Base-by-base conservation (phyloP, 2,797 vertebrate genomes). In the Alfaro cultratus region DNA sequence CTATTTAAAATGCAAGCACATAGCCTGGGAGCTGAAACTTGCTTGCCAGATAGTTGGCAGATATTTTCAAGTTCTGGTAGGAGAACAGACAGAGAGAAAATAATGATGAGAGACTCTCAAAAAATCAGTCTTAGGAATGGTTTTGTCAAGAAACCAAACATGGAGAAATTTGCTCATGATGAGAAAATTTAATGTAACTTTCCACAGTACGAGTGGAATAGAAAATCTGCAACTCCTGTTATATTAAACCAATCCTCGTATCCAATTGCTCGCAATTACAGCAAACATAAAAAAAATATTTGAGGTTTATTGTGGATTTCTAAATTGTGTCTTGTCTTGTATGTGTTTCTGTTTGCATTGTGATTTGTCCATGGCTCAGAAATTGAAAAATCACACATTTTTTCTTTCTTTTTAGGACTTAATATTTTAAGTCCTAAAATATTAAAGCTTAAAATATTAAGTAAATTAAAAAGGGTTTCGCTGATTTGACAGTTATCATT, bases 1-100 rank as follows among this genome's bases (percentile, higher is more conserved):
- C 74, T 77, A 75, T 90, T 90, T 86, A 85, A 90, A 92, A 82
- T 78, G 68, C 64, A 51, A 43, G n/a, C 67, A 72, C 83, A 86
- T 77, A 39, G n/a, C 31, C 86, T 71, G 47, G 64, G 77, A 83
- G 73, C 76, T 85, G 77, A 34, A 51, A 41, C 80, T 76, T 2
- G 2, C 57, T 74, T 1, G 43, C 51, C 75, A 70, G 73, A 70
- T 82, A 62, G 77, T 84, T 86, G 82, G 72, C 80, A 75, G 80
- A 86, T 76, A 80, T 78, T 77, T 81, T 82, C 47, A 1, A 84
- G 70, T 74, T 77, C 29, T 29, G 41, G 34, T 53, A 74, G 74
- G 60, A 29, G 70, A 72, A 77, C 31, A 57, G 55, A 81, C 23
- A 47, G 23, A 46, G 41, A 67, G 29, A 68, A 77, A 83, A 80